phyloP scores from a whole-genome alignment of 2,888 invertebrate genomes.

The Eristalinus sepulchralis region DNA sequence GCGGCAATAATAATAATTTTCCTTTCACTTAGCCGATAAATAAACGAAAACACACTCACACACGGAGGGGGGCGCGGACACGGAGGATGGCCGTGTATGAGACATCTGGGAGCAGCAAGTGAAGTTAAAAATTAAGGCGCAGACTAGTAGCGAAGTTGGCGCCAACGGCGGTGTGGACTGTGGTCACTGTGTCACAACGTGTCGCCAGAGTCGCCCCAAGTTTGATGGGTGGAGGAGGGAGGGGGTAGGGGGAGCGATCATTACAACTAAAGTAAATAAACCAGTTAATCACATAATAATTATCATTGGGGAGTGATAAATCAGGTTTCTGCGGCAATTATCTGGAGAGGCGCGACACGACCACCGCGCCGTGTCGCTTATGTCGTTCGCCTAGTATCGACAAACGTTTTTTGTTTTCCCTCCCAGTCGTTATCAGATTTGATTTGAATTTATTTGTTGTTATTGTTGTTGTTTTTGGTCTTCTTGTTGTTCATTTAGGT shows the following conservation, averaged over 20 bases:
- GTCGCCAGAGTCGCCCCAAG: constrained; percentile 46
- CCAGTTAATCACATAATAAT: constrained; percentile 65
- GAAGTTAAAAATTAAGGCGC: background rate
- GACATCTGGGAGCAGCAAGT: constrained; percentile 27
- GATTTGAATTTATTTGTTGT: constrained; percentile 27
- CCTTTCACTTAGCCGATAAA: constrained; percentile 69
- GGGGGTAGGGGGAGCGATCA: constrained; percentile 32
- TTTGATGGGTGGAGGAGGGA: constrained; percentile 6
- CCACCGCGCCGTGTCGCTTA: background rate
- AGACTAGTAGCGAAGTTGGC: background rate
- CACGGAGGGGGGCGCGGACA: background rate
- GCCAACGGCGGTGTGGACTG: background rate
- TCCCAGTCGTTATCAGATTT: constrained; percentile 37
- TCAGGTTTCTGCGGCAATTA: constrained; percentile 57
- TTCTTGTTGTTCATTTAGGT: constrained; percentile 20
- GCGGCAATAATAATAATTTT: constrained; percentile 70
- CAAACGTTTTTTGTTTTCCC: constrained; percentile 4
- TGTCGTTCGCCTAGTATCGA: constrained; percentile 29
- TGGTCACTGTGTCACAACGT: constrained; percentile 2
- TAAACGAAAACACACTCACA: background rate
- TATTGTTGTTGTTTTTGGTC: background rate
- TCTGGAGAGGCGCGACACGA: constrained; percentile 54
- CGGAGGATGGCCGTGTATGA: background rate
- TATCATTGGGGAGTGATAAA: constrained; percentile 64
- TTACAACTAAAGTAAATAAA: constrained; percentile 65